These are phyloP conservation scores for Cynocephalus volans DNA, from an alignment of 2,113 vertebrate species.

Conservation along the genomic window DNA sequence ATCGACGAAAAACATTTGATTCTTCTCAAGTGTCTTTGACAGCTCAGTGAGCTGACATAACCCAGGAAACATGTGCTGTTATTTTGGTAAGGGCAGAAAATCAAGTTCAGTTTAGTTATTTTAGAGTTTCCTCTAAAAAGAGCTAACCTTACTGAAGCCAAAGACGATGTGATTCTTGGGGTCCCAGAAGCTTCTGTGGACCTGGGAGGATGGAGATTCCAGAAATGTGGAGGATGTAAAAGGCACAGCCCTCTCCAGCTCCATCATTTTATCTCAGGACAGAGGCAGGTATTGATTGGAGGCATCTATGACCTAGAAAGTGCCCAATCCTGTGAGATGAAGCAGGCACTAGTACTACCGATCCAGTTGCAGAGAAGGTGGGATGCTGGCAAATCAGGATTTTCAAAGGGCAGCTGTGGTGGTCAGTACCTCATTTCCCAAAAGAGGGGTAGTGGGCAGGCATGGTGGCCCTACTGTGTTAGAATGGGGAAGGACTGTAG, in stretches of 20 bases:
- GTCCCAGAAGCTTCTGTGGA: neutral
- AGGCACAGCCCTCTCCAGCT: neutral
- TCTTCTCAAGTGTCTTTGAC: slow-evolving; percentile 70
- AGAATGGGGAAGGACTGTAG: neutral
- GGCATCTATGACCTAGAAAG: neutral
- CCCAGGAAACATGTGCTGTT: slow-evolving; percentile 67
- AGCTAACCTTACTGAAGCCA: neutral
- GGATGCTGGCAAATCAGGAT: neutral
- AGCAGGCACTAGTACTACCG: neutral
- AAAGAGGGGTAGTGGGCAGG: neutral
- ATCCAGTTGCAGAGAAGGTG: neutral
- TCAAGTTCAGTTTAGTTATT: slow-evolving; percentile 52
- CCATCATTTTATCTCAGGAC: neutral
- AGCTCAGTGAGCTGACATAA: slow-evolving; percentile 70
- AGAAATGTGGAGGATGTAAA: neutral
- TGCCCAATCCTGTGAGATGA: neutral
- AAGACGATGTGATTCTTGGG: neutral
- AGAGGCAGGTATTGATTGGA: neutral
- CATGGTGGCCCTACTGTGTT: neutral
- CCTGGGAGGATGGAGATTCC: neutral
- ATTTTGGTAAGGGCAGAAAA: slow-evolving; percentile 66
- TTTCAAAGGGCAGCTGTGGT: neutral
- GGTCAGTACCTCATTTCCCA: neutral
- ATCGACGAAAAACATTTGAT: slow-evolving; percentile 62
- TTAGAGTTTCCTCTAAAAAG: slow-evolving; percentile 44